Evolutionary conservation across 2,888 invertebrate species (phyloP), one percentile per base, ranked within the genome.

Genomic region (Polia nebulosa): DNA sequence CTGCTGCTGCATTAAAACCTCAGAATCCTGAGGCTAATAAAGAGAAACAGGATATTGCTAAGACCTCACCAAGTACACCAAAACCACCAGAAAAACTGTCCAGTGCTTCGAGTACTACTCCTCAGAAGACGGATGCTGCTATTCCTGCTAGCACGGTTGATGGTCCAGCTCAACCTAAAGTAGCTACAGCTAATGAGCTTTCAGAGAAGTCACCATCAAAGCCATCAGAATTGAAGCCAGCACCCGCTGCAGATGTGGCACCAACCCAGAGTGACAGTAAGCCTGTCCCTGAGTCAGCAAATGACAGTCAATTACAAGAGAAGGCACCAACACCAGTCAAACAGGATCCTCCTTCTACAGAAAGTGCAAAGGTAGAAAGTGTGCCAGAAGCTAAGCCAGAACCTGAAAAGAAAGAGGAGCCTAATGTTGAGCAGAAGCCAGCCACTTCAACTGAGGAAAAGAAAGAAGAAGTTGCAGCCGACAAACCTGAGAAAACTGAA

Each of bases 51-150:
- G 94, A 95, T 77, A 93, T 94, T 76, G 92, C 93, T 57, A 95
- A 93, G 88, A 93, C 93, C 15, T 93, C 95, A 82, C 94, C 95
- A 3, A 94, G 94, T 87, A 94, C 95, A 69, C 91, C 94, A 34
- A 95, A 94, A 78, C 95, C 95, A 41, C 93, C 95, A 83, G 95
- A 95, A 85, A 93, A 93, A 72, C 89, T 89, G 0, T 73, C 85
- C 34, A 90, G 82, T 84, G 84, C 88, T 11, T 91, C 90, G 2
- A 89, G 80, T 61, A 93, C 93, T 61, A 93, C 93, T 44, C 92
- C 92, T n/a, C 94, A 92, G 62, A 95, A 95, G 81, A 76, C 85
- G 36, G 95, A 94, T 71, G 74, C 88, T 5, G 82, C 89, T 5
- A 90, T 83, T 75, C 77, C 90, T 41, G 86, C 85, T 5, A 87